Evolutionary conservation across 2,888 invertebrate genomes (phyloP).

Genomic region (Caenorhabditis sp.): DNA sequence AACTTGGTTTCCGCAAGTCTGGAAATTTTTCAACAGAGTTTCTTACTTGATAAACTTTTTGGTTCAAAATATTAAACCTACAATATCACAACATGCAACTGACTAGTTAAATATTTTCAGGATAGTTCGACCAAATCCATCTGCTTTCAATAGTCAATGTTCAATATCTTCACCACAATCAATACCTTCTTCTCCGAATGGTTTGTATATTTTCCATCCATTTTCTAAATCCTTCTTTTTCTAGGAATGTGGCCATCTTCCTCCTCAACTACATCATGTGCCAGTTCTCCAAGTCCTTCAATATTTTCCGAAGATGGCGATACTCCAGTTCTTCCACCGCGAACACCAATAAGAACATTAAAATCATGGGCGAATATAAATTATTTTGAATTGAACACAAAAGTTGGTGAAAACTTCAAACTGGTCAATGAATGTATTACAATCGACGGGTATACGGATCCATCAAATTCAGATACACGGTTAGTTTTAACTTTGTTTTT

Average conservation of each 20-base stretch:
- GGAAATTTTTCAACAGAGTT: no score
- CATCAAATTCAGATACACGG: conserved; percentile 83
- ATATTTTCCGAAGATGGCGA: conserved; percentile 52
- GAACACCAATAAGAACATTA: conserved; percentile 18
- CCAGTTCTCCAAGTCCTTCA: conserved; percentile 48
- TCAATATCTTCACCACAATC: conserved; percentile 24
- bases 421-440: conserved; percentile 76
- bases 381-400: conserved; percentile 95
- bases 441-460: conserved; percentile 98
- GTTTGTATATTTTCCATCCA: neutral
- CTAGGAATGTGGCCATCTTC: conserved; percentile 27
- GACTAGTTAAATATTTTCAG: neutral
- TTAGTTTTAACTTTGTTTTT: neutral
- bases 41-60: no score
- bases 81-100: no score
- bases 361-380: conserved; percentile 96
- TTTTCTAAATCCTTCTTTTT: neutral
- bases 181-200: conserved; percentile 23
- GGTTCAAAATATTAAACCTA: no score
- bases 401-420: conserved; percentile 91
- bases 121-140: neutral
- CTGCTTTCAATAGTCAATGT: neutral
- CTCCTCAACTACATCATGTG: conserved; percentile 36
- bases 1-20: no score
- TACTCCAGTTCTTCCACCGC: conserved; percentile 6